Percentiles rank a stretch among this genome's conserved stretches.
Conservation (phyloP, 1,140 invertebrate genomes). For the Apis dorsata region DNA sequence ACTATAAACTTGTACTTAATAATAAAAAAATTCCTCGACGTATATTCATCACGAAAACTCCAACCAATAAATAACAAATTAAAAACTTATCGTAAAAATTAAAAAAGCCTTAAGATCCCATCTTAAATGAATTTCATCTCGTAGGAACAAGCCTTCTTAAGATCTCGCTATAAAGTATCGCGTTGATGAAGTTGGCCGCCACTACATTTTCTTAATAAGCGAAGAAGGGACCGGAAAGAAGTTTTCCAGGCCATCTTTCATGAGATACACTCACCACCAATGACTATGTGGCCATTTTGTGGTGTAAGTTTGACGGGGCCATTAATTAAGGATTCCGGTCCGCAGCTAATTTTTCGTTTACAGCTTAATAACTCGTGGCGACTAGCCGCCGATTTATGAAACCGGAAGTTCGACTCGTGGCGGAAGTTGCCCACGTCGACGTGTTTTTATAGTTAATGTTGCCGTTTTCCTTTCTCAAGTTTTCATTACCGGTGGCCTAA, state of each 20-base stretch:
- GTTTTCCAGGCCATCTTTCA: constrained; percentile 35
- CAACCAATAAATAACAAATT: no score
- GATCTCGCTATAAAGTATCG: background rate
- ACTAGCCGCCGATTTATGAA: constrained; percentile 50
- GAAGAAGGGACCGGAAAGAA: constrained; percentile 2
- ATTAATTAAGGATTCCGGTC: constrained; percentile 56
- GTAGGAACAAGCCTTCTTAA: background rate
- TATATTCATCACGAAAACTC: background rate
- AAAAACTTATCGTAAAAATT: background rate
- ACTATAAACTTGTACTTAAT: background rate
- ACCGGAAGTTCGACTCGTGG: background rate
- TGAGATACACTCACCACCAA: constrained; percentile 26
- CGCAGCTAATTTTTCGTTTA: constrained; percentile 58
- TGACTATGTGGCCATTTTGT: background rate
- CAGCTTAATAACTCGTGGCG: constrained; percentile 53
- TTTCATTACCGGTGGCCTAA: constrained; percentile 4
- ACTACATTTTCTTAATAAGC: background rate
- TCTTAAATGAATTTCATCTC: constrained; percentile 3
- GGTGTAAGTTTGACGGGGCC: constrained; percentile 46
- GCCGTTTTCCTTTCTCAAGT: background rate
- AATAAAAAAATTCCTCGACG: background rate
- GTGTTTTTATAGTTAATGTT: background rate
- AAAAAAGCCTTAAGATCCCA: background rate
- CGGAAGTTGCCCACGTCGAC: background rate
- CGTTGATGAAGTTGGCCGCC: constrained; percentile 6